Percentiles rank a stretch among this genome's conserved stretches.
These are phyloP conservation scores for Nothobranchius furzeri DNA, from an alignment of 2,113 vertebrate species.

Conservation along the genomic window DNA sequence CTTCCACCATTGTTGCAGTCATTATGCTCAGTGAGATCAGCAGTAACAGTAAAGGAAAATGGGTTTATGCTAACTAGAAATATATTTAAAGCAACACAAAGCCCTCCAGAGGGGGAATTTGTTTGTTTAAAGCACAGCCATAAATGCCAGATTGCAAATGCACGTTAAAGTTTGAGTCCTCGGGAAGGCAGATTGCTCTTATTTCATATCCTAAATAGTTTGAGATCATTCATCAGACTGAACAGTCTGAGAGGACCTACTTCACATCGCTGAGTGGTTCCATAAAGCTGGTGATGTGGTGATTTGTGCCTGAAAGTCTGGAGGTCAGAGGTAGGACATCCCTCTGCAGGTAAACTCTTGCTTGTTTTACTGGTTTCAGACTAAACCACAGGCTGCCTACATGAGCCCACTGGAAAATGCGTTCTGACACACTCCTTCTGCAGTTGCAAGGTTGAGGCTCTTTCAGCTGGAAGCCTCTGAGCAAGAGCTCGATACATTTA, in stretches of 20 bases:
- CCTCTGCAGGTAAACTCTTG: background rate
- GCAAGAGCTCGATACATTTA: no score
- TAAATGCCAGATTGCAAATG: constrained; percentile 35
- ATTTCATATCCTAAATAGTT: constrained; percentile 27
- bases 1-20: constrained; percentile 13
- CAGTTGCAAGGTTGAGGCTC: no score
- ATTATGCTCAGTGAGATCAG: constrained; percentile 21
- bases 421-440: no score
- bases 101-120: constrained; percentile 39
- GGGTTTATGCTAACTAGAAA: constrained; percentile 18
- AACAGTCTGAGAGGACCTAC: constrained; percentile 14
- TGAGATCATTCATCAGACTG: constrained; percentile 40
- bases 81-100: constrained; percentile 39
- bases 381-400: no score
- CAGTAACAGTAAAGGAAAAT: constrained; percentile 24
- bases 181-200: constrained; percentile 11
- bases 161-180: constrained; percentile 34
- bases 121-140: constrained; percentile 25
- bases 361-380: no score
- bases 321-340: constrained; percentile 24
- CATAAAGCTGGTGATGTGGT: constrained; percentile 14
- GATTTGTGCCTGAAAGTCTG: constrained; percentile 31
- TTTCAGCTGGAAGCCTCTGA: no score
- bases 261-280: constrained; percentile 23
- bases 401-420: no score